These are phyloP conservation scores for Drosophila serrata DNA, from an alignment of 1,140 invertebrate species.

Conservation along the genomic window DNA sequence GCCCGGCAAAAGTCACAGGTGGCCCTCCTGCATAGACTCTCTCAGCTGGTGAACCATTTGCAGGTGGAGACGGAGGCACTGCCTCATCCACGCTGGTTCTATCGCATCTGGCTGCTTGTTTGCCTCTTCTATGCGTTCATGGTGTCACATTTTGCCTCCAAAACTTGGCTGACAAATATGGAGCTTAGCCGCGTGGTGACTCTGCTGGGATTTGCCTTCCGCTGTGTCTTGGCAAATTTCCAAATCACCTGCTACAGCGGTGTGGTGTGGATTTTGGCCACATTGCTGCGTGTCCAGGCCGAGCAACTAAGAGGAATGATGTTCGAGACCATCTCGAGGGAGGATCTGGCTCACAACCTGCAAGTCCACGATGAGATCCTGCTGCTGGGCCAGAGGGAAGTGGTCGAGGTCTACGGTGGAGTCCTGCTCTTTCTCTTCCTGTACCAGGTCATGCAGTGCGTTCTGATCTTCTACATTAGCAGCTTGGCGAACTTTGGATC, in stretches of 20 bases:
- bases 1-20: conserved; percentile 34
- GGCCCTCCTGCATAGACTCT: conserved; percentile 26
- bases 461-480: conserved; percentile 37
- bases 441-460: conserved; percentile 33
- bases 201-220: conserved; percentile 27
- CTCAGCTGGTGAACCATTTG: not conserved
- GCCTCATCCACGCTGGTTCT: not conserved
- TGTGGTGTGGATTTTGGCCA: conserved; percentile 30
- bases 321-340: not conserved
- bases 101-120: conserved; percentile 23
- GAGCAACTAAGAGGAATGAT: conserved; percentile 13
- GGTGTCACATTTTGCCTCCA: not conserved
- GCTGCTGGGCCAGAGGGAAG: conserved; percentile 34
- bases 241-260: conserved; percentile 40
- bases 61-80: conserved; percentile 4
- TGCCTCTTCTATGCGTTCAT: conserved; percentile 1
- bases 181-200: conserved; percentile 10
- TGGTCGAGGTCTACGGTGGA: conserved; percentile 48
- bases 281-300: conserved; percentile 19
- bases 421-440: conserved; percentile 47
- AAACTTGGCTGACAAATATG: not conserved
- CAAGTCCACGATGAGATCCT: conserved; percentile 43
- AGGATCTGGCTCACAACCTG: conserved; percentile 12
- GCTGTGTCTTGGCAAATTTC: conserved; percentile 39
- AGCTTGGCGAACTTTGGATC: conserved; percentile 19